Evolutionary conservation across 2,888 invertebrate genomes (phyloP).

Genomic region (Tetranychus truncatus): DNA sequence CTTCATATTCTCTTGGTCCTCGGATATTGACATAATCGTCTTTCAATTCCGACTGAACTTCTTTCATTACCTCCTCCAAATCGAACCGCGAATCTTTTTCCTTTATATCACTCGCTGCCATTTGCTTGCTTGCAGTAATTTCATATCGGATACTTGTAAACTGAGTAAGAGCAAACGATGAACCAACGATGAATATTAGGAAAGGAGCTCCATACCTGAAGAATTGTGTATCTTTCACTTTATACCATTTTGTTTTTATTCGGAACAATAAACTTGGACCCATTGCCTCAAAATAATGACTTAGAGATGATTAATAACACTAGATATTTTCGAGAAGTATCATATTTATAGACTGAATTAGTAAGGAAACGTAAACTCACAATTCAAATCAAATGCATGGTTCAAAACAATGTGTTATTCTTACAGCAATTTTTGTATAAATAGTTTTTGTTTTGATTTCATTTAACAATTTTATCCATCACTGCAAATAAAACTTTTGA

Average conservation of each 20-base stretch:
- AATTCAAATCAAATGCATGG: too few relatives aligned
- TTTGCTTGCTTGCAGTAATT: neutral
- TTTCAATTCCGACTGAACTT: neutral
- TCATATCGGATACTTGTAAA: neutral
- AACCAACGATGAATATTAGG: neutral
- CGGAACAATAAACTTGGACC: neutral
- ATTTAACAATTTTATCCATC: too few relatives aligned
- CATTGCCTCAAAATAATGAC: neutral
- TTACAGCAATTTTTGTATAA: too few relatives aligned
- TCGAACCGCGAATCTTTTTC: neutral
- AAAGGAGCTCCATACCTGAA: neutral
- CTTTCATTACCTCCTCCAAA: neutral
- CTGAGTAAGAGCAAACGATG: neutral
- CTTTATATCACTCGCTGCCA: neutral
- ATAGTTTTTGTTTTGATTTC: too few relatives aligned
- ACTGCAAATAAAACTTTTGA: too few relatives aligned
- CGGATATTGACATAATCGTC: conserved; percentile 2
- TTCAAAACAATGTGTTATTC: too few relatives aligned
- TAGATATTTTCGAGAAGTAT: too few relatives aligned
- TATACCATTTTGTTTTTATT: neutral
- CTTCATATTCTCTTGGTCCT: conserved; percentile 2
- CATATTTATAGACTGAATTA: too few relatives aligned
- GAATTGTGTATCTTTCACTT: neutral
- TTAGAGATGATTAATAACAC: too few relatives aligned
- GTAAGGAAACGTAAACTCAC: too few relatives aligned